Evolutionary conservation across 1,140 invertebrate species (phyloP).

Genomic region (Coenobita brevimanus): DNA sequence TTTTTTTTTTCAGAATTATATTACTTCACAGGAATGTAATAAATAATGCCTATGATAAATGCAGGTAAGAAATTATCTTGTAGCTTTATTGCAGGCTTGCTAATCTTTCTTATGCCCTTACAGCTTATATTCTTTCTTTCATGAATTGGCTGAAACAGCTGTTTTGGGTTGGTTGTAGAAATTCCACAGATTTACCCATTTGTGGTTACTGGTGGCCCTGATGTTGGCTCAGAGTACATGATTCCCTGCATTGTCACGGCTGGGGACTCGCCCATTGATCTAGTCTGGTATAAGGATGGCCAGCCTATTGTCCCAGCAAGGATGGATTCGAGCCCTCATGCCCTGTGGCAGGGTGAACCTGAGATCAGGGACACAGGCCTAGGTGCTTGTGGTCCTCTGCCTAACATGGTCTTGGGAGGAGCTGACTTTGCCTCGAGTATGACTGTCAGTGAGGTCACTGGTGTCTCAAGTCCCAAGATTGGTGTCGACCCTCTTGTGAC

Average conservation of each 20-base stretch:
- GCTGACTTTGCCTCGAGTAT: not conserved
- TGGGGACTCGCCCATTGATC: conserved; percentile 67
- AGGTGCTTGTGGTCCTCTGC: conserved; percentile 34
- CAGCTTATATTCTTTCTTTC: not conserved
- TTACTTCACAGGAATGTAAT: no score
- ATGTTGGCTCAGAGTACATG: conserved; percentile 55
- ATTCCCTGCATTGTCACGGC: conserved; percentile 62
- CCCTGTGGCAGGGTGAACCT: conserved; percentile 13
- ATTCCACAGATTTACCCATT: conserved; percentile 66
- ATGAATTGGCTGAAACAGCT: not conserved
- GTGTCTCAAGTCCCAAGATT: not conserved
- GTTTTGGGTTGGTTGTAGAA: conserved; percentile 45
- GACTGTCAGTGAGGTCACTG: conserved; percentile 19
- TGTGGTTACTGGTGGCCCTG: conserved; percentile 58
- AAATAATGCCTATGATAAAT: not conserved
- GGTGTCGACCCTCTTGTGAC: conserved; percentile 53
- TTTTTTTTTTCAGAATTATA: no score
- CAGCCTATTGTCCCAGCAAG: conserved; percentile 42
- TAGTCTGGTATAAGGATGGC: conserved; percentile 67
- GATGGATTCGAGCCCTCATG: conserved; percentile 40
- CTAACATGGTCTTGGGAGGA: conserved; percentile 1
- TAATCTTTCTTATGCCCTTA: not conserved
- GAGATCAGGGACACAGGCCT: conserved; percentile 25
- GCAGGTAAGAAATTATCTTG: not conserved
- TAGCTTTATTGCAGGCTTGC: not conserved